Evolutionary conservation across 2,888 invertebrate genomes (phyloP).

Genomic region (Dasypogon diadema): DNA sequence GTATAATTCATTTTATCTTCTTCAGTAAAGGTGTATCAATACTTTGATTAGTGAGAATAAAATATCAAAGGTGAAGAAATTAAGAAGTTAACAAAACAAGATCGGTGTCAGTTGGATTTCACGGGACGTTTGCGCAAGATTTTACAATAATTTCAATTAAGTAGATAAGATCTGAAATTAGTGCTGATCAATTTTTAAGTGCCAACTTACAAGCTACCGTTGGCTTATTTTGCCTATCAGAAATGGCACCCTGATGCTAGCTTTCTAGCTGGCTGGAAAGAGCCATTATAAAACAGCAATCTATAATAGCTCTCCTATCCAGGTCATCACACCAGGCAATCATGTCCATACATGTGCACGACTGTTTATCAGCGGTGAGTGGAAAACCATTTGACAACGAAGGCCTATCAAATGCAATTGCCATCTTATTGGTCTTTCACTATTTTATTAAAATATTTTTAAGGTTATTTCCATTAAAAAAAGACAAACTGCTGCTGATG

Average conservation of each 20-base stretch:
- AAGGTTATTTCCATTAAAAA: background rate
- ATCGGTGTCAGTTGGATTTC: too few species aligned
- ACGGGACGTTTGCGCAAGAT: too few species aligned
- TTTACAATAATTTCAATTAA: background rate
- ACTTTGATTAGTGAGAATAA: too few species aligned
- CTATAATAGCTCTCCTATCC: slow-evolving; percentile 6
- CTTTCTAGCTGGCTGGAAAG: background rate
- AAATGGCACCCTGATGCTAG: background rate
- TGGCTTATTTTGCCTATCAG: background rate
- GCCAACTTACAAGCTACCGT: background rate
- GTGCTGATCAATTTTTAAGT: background rate
- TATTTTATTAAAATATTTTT: slow-evolving; percentile 34
- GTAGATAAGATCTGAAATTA: background rate
- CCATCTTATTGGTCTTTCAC: slow-evolving; percentile 9
- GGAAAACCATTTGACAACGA: slow-evolving; percentile 24
- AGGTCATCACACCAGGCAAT: slow-evolving; percentile 26
- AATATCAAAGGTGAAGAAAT: too few species aligned
- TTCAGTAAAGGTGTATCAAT: too few species aligned
- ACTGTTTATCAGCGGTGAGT: slow-evolving; percentile 6
- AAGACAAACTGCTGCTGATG: background rate
- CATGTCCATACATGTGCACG: background rate
- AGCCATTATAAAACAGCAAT: background rate
- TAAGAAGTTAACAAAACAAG: too few species aligned
- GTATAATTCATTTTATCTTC: too few species aligned
- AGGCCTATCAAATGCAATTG: background rate